Conservation (phyloP, 2,113 vertebrate species). For the Hydrochoerus hydrochaeris region DNA sequence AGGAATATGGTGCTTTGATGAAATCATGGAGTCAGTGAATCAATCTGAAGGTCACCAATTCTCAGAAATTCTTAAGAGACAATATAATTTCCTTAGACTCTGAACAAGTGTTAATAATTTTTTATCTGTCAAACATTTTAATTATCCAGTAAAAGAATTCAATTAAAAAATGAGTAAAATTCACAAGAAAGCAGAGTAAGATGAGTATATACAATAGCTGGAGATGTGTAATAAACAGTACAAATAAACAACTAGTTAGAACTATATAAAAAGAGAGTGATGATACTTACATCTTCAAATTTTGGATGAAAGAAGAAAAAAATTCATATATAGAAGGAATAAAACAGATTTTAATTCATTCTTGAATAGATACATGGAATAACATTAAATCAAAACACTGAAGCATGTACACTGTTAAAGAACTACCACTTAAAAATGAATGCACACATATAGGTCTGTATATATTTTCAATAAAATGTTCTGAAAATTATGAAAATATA, state of each 20-base stretch:
- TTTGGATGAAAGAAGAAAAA: not conserved
- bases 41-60: not conserved
- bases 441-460: not conserved
- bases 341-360: not conserved
- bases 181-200: not conserved
- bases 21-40: conserved; percentile 1
- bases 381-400: not conserved
- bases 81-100: not conserved
- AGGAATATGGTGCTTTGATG: not conserved
- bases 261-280: not conserved
- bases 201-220: not conserved
- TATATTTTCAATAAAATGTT: not conserved
- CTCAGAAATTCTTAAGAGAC: not conserved
- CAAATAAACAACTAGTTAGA: not conserved
- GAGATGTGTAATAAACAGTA: not conserved
- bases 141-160: not conserved
- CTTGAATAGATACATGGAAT: not conserved
- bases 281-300: not conserved
- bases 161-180: not conserved
- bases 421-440: not conserved
- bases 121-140: not conserved
- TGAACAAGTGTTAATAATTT: not conserved
- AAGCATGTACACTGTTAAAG: not conserved
- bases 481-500: not conserved
- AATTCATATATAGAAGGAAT: not conserved